These are phyloP conservation scores for Plectus sambesii DNA, from an alignment of 1,140 invertebrate genomes.

Conservation along the genomic window DNA sequence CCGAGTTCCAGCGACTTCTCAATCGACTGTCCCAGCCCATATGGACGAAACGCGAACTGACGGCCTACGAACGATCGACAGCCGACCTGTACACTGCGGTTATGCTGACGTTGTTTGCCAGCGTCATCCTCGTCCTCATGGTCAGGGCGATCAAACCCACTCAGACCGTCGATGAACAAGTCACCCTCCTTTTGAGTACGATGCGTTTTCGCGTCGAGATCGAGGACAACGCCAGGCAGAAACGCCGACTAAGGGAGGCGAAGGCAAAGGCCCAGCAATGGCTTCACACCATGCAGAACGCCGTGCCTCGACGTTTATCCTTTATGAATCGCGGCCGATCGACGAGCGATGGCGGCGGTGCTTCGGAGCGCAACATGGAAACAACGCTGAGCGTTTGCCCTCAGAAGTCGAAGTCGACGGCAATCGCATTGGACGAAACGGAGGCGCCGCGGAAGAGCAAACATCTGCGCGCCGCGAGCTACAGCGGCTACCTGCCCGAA, in stretches of 20 bases:
- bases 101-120: constrained; percentile 17
- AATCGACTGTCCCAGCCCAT: constrained; percentile 10
- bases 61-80: constrained; percentile 9
- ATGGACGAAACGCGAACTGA: constrained; percentile 5
- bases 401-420: too few species aligned
- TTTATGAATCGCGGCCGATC: too few species aligned
- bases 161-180: constrained; percentile 22
- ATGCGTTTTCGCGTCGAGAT: constrained; percentile 14
- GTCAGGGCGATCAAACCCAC: constrained; percentile 20
- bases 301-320: too few species aligned
- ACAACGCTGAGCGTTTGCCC: too few species aligned
- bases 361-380: too few species aligned
- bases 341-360: too few species aligned
- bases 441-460: too few species aligned
- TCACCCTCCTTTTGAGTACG: constrained; percentile 17
- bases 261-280: too few species aligned
- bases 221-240: constrained; percentile 20
- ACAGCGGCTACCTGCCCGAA: too few species aligned
- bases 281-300: too few species aligned
- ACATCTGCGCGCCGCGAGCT: too few species aligned
- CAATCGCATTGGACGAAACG: too few species aligned
- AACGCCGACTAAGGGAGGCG: constrained; percentile 12
- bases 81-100: constrained; percentile 19
- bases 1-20: constrained; percentile 3
- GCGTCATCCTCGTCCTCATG: constrained; percentile 20